A percentile compares a stretch with the other conserved stretches of the same genome.
Evolutionary conservation across 1,140 invertebrate genomes (phyloP).

Genomic region (Drosophila littoralis): DNA sequence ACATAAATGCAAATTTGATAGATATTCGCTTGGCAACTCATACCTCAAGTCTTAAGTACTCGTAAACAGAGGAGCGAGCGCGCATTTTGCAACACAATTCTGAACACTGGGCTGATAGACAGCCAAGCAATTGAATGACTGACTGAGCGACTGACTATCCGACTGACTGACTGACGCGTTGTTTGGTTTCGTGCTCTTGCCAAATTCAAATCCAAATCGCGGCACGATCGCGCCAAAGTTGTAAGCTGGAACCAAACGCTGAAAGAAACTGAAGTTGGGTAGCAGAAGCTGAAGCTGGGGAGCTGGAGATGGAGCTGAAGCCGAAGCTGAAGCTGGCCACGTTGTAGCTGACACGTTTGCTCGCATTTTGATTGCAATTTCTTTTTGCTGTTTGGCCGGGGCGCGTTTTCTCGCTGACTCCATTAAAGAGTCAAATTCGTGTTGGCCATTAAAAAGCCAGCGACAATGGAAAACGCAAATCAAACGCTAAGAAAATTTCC

Average conservation of each 20-base stretch:
- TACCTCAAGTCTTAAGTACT: constrained; percentile 16
- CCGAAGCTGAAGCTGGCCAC: constrained; percentile 49
- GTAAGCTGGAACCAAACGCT: constrained; percentile 24
- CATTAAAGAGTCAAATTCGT: constrained; percentile 80
- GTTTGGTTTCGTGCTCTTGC: constrained; percentile 67
- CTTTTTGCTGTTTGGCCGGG: constrained; percentile 56
- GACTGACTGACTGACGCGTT: constrained; percentile 37
- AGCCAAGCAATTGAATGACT: constrained; percentile 3
- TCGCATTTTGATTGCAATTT: constrained; percentile 83
- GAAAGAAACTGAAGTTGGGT: constrained; percentile 18
- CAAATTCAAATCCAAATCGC: constrained; percentile 79
- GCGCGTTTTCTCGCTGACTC: constrained; percentile 57
- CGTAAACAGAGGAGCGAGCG: no score
- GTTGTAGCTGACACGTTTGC: constrained; percentile 78
- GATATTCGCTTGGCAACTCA: constrained; percentile 4
- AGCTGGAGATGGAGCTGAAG: constrained; percentile 7
- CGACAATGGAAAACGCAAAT: constrained; percentile 81
- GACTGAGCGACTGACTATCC: constrained; percentile 13
- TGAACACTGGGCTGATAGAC: constrained; percentile 38
- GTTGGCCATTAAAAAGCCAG: constrained; percentile 79
- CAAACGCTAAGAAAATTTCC: constrained; percentile 70
- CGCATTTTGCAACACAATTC: constrained; percentile 75
- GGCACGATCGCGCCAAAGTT: constrained; percentile 67
- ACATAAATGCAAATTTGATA: constrained; percentile 16
- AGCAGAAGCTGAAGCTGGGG: constrained; percentile 14